Evolutionary conservation across 2,888 invertebrate species (phyloP).

Genomic region (Hyposoter dolosus): DNA sequence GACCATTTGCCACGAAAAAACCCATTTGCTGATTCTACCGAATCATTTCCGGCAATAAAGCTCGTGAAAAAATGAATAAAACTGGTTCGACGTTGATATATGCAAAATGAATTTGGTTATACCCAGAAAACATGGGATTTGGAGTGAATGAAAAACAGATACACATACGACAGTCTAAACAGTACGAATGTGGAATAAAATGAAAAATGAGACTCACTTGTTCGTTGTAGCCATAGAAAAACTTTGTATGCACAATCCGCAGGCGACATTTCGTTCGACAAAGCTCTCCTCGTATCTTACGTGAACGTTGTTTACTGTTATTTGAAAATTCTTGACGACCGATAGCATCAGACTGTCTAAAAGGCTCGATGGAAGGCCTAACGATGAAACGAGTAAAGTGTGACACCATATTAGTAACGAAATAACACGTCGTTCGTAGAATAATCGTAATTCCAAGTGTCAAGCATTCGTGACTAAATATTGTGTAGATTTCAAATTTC

Average conservation of each 20-base stretch:
- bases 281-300: conserved; percentile 92
- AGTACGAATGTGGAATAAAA: background rate
- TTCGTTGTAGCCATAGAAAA: conserved; percentile 93
- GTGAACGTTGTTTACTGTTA: conserved; percentile 92
- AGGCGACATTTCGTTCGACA: conserved; percentile 89
- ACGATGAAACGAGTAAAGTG: conserved; percentile 2
- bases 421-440: background rate
- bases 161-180: background rate
- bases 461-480: background rate
- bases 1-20: too few relatives aligned
- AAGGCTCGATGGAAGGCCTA: conserved; percentile 88
- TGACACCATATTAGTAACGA: background rate
- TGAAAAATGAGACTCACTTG: conserved; percentile 85
- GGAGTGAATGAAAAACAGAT: background rate
- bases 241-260: conserved; percentile 91
- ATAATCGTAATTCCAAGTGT: background rate
- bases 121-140: background rate
- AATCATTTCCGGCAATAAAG: too few relatives aligned
- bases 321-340: conserved; percentile 92
- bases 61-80: too few relatives aligned
- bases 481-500: conserved; percentile 22
- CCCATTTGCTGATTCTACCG: too few relatives aligned
- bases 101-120: too few relatives aligned
- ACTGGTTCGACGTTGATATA: too few relatives aligned
- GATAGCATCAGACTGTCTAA: conserved; percentile 91